These are phyloP conservation scores for Drosophila suboccidentalis DNA, from an alignment of 2,888 invertebrate genomes.

Conservation along the genomic window DNA sequence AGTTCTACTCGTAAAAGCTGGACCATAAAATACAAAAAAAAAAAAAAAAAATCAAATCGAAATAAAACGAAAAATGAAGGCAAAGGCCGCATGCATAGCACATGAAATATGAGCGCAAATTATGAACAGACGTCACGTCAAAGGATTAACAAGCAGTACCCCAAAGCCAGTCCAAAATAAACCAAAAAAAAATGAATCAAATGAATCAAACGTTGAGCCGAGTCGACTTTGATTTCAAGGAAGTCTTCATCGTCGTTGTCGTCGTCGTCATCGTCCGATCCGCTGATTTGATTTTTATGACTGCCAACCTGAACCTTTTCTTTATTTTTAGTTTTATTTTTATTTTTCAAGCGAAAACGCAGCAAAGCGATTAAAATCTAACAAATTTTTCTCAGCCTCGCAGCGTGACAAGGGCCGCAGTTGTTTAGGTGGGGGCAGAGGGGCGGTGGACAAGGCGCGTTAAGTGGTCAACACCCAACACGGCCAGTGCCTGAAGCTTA, in stretches of 20 bases:
- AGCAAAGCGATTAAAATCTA: conserved; percentile 74
- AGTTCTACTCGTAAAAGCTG: conserved; percentile 57
- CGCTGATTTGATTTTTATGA: conserved; percentile 63
- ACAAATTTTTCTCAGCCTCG: conserved; percentile 55
- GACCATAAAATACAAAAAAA: conserved; percentile 51
- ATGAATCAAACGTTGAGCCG: conserved; percentile 67
- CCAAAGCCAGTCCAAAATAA: conserved; percentile 20
- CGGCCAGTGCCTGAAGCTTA: conserved; percentile 28
- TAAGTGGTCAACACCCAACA: conserved; percentile 80
- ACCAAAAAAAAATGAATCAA: conserved; percentile 39
- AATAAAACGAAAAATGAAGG: conserved; percentile 25
- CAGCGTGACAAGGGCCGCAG: conserved; percentile 17
- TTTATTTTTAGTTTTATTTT: conserved; percentile 7
- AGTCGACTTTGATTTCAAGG: conserved; percentile 75
- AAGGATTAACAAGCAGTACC: conserved; percentile 76
- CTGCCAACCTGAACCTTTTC: conserved; percentile 56
- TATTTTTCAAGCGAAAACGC: conserved; percentile 58
- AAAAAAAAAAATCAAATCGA: conserved; percentile 3
- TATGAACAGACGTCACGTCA: conserved; percentile 80
- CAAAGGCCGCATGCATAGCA: conserved; percentile 50
- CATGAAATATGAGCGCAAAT: conserved; percentile 82
- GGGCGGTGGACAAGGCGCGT: conserved; percentile 50
- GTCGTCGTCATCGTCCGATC: conserved; percentile 52
- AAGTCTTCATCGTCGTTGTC: conserved; percentile 53
- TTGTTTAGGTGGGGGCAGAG: neutral